Conservation (phyloP, 1,140 invertebrate species). For the Drosophila malerkotliana region DNA sequence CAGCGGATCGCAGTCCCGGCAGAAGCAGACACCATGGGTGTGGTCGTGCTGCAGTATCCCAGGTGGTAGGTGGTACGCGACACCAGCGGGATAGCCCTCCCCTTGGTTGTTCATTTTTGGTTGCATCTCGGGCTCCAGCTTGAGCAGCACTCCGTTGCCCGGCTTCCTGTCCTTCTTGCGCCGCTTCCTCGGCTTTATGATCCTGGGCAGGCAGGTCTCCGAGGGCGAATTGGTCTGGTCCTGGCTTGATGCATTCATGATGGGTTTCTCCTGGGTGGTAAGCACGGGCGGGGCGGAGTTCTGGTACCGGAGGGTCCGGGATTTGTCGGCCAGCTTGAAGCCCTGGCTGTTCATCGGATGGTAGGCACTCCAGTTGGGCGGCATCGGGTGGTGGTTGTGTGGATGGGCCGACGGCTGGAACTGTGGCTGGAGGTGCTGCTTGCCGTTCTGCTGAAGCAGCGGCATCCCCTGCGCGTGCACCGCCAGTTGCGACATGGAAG, state of each 20-base stretch:
- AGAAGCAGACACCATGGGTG: conserved; percentile 87
- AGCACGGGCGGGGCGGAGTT: conserved; percentile 65
- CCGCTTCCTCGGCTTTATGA: conserved; percentile 94
- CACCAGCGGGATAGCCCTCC: not conserved
- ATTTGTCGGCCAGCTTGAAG: conserved; percentile 63
- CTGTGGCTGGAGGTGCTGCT: conserved; percentile 85
- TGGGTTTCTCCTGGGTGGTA: conserved; percentile 53
- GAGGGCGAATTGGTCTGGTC: conserved; percentile 83
- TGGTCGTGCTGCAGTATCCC: conserved; percentile 62
- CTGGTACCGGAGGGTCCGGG: conserved; percentile 67
- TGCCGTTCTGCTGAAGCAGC: conserved; percentile 86
- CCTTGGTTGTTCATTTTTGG: conserved; percentile 36
- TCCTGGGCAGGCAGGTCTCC: conserved; percentile 92
- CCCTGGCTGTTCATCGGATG: conserved; percentile 39
- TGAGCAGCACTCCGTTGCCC: conserved; percentile 66
- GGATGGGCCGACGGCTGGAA: conserved; percentile 19
- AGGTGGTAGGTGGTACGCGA: conserved; percentile 24
- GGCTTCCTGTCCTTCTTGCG: conserved; percentile 93
- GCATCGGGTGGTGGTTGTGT: conserved; percentile 17
- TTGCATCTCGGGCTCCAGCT: conserved; percentile 65
- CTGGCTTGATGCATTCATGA: conserved; percentile 17
- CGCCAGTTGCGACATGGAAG: conserved; percentile 86
- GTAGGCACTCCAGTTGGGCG: conserved; percentile 51
- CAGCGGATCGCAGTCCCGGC: conserved; percentile 90
- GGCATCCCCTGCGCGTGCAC: conserved; percentile 91